Percentiles rank a stretch among this genome's conserved stretches.
Evolutionary conservation across 2,797 vertebrate genomes (phyloP).

Genomic region (Loriculus beryllinus): DNA sequence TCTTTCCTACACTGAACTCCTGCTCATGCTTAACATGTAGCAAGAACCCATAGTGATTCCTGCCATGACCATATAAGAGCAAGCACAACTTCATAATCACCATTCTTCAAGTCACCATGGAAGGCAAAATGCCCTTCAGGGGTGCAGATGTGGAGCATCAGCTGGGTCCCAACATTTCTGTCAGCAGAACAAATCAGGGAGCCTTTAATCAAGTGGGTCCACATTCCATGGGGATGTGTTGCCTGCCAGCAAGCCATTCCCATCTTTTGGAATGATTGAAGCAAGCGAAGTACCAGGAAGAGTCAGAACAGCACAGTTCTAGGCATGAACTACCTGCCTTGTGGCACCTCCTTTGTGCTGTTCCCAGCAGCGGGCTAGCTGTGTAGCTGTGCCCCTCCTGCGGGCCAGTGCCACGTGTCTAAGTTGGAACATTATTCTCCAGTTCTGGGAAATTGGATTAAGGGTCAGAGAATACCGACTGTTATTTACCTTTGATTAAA

Average conservation of each 20-base stretch:
- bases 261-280: background rate
- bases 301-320: background rate
- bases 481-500: slow-evolving; percentile 72
- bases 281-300: background rate
- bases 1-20: background rate
- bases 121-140: background rate
- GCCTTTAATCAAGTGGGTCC: background rate
- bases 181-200: background rate
- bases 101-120: background rate
- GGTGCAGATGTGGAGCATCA: background rate
- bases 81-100: background rate
- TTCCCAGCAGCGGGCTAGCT: background rate
- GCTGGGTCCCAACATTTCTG: background rate
- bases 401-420: background rate
- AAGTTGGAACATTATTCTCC: slow-evolving; percentile 39
- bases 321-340: background rate
- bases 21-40: background rate
- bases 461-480: slow-evolving; percentile 52
- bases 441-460: slow-evolving; percentile 65
- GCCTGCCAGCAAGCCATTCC: background rate
- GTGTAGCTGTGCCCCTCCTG: background rate
- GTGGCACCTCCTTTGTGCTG: background rate
- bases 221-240: background rate
- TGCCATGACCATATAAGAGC: background rate
- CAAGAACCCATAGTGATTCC: background rate